These are phyloP conservation scores for Polypterus senegalus DNA, from an alignment of 2,113 vertebrate species.

Conservation along the genomic window DNA sequence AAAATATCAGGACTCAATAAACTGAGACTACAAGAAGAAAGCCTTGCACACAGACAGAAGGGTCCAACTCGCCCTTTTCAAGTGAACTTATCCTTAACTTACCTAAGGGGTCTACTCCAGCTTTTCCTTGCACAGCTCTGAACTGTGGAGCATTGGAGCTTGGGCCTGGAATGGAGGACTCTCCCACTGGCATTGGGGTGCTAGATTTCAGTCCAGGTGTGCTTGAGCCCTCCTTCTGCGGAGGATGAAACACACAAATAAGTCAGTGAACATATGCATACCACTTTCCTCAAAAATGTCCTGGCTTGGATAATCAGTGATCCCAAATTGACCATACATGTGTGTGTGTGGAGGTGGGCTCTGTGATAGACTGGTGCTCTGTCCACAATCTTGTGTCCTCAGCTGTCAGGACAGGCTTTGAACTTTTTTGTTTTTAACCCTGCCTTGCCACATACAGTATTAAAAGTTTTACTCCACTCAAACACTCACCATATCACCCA, in stretches of 20 bases:
- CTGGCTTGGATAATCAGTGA: too few relatives aligned
- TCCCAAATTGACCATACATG: background rate
- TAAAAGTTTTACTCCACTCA: too few relatives aligned
- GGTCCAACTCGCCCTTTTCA: too few relatives aligned
- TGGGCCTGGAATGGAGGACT: slow-evolving; percentile 48
- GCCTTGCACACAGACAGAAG: too few relatives aligned
- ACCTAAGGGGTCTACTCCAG: slow-evolving; percentile 63
- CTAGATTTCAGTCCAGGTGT: slow-evolving; percentile 76
- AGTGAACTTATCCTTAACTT: slow-evolving; percentile 15
- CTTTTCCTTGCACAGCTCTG: slow-evolving; percentile 49
- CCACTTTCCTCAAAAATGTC: background rate
- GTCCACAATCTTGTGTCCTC: too few relatives aligned
- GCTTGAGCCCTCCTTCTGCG: slow-evolving; percentile 76
- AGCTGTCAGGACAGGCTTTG: too few relatives aligned
- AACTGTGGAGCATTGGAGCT: slow-evolving; percentile 54
- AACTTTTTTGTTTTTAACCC: too few relatives aligned
- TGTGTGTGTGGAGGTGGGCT: background rate
- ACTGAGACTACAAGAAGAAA: too few relatives aligned
- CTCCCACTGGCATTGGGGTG: slow-evolving; percentile 66
- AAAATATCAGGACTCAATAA: too few relatives aligned
- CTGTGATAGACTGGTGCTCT: too few relatives aligned
- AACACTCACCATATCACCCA: too few relatives aligned
- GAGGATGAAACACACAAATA: background rate
- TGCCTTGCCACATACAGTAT: too few relatives aligned
- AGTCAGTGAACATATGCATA: background rate